These are phyloP conservation scores for Bos indicus DNA, from an alignment of 2,113 vertebrate species.

Conservation along the genomic window DNA sequence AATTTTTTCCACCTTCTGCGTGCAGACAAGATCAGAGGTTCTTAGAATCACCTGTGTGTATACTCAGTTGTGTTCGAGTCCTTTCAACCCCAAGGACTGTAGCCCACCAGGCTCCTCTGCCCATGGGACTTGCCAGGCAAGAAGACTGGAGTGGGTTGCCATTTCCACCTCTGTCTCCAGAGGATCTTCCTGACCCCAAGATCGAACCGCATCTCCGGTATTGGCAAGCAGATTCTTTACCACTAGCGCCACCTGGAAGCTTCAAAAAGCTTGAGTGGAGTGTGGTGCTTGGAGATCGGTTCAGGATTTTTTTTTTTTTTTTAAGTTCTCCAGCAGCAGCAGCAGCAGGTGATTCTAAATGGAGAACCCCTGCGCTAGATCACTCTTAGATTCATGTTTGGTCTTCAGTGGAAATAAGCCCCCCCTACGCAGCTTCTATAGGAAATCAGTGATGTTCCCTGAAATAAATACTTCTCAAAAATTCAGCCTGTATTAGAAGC, in stretches of 20 bases:
- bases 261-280: neutral
- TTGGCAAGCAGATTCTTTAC: neutral
- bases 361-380: neutral
- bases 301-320: neutral
- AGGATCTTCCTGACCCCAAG: neutral
- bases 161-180: neutral
- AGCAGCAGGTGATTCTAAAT: neutral
- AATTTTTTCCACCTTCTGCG: neutral
- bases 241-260: neutral
- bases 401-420: neutral
- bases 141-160: neutral
- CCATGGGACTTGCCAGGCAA: neutral
- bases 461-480: neutral
- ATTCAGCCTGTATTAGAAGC: neutral
- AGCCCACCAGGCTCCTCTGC: neutral
- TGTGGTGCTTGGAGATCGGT: neutral
- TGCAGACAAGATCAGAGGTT: neutral
- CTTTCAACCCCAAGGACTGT: neutral
- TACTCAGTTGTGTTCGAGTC: neutral
- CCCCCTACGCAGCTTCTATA: neutral
- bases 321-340: neutral
- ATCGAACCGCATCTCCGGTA: fast-evolving
- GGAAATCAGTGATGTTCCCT: neutral
- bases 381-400: neutral
- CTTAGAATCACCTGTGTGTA: neutral